Evolutionary conservation across 2,113 vertebrate genomes (phyloP).

Genomic region (Chlorodrepanis virens): DNA sequence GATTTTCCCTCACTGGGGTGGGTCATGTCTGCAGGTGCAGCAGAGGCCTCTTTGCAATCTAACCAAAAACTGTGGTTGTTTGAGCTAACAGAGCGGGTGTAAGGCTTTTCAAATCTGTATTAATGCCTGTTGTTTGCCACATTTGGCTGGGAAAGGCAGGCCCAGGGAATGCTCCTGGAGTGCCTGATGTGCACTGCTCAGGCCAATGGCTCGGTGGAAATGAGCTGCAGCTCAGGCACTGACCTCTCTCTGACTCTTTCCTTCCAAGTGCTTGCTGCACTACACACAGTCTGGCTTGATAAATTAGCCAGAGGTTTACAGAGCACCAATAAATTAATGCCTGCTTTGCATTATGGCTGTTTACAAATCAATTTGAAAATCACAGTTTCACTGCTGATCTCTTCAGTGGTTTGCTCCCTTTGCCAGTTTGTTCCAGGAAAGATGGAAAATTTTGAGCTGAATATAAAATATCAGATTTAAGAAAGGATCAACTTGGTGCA

Average conservation of each 20-base stretch:
- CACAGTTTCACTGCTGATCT: background rate
- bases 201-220: accelerated
- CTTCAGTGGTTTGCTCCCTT: background rate
- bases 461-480: background rate
- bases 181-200: accelerated
- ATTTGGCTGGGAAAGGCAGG: background rate
- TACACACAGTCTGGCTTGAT: background rate
- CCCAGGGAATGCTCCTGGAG: background rate
- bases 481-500: background rate
- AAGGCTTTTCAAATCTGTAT: background rate
- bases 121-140: background rate
- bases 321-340: background rate
- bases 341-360: background rate
- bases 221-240: background rate
- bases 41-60: background rate
- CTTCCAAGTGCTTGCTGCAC: background rate
- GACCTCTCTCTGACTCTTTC: background rate
- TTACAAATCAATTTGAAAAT: background rate
- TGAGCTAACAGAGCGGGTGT: background rate
- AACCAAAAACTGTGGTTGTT: background rate
- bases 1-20: background rate
- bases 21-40: background rate
- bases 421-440: background rate
- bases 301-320: background rate
- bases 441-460: background rate